Conservation (phyloP, 2,113 vertebrate genomes). For the Halcyon senegalensis region DNA sequence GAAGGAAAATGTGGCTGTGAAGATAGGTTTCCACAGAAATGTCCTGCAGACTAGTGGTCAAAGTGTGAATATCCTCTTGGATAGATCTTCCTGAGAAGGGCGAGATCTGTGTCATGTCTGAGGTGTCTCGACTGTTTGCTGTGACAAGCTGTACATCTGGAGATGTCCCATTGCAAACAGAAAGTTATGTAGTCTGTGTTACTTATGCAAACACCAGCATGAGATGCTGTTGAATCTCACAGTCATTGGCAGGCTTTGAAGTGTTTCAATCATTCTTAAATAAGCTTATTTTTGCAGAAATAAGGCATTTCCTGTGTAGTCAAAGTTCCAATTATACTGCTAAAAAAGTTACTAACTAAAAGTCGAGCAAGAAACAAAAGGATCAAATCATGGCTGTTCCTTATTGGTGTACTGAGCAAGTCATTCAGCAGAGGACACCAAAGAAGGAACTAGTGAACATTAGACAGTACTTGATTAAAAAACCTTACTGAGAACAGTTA, state of each 20-base stretch:
- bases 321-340: not conserved
- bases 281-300: conserved; percentile 15
- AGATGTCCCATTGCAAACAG: not conserved
- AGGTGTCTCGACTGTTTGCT: not conserved
- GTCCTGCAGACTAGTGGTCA: not conserved
- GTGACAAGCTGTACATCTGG: not conserved
- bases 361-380: not conserved
- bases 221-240: not conserved
- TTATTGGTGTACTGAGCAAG: not conserved
- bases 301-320: not conserved
- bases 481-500: not conserved
- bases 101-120: not conserved
- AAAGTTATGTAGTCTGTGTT: not conserved
- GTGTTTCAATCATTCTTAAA: not conserved
- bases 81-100: not conserved
- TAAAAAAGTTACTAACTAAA: not conserved
- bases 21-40: not conserved
- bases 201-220: not conserved
- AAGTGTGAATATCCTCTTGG: not conserved
- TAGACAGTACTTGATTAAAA: not conserved
- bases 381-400: not conserved
- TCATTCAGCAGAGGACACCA: not conserved
- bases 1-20: not conserved
- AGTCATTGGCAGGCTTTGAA: not conserved
- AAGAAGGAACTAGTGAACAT: not conserved